Base-by-base conservation (phyloP, 1,140 invertebrate genomes). In the Aphidius ervi region DNA sequence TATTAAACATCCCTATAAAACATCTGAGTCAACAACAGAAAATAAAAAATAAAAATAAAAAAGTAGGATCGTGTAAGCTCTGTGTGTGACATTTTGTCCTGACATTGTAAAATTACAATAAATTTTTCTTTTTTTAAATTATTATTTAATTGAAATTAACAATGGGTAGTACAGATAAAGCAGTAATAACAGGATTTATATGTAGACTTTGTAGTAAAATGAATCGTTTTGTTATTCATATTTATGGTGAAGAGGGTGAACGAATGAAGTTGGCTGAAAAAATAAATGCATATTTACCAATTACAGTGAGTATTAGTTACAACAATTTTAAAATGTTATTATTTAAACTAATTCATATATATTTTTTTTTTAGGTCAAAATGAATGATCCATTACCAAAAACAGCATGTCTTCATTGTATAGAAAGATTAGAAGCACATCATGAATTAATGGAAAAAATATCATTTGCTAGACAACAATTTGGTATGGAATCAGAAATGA, bases 131-230 rank as follows among this genome's bases (percentile, higher is more conserved):
- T 31, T 31, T 31, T 31, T 1, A 31, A 31, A 3, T 0, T 31
- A 31, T 31, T 31, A 3, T 31, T 31, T 23, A 48, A 23, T 31
- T 31, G 16, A 16, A 31, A 31, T 1, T 31, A 45, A 77, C 73
- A 68, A 90, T 90, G 88, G 88, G 88, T 55, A 90, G 88, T 69
- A 83, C 88, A 63, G 88, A 89, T 69, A 87, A 84, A 80, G 88
- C 86, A 59, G 82, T 88, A 67, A 84, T 90, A 65, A 88, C 87
- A 40, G 88, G 88, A 65, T 90, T 89, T 78, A 87, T 90, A 71
- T 90, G 88, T 78, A 83, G 88, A 74, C 83, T 90, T 42, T 90
- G 88, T 78, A 89, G 87, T 50, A 88, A 89, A 82, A 88, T 90
- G 87, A 88, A 89, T 74, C 82, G 85, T 73, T 87, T 87, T 68